These are phyloP conservation scores for Reinhardtius hippoglossoides DNA, from an alignment of 2,113 vertebrate species.

Conservation along the genomic window DNA sequence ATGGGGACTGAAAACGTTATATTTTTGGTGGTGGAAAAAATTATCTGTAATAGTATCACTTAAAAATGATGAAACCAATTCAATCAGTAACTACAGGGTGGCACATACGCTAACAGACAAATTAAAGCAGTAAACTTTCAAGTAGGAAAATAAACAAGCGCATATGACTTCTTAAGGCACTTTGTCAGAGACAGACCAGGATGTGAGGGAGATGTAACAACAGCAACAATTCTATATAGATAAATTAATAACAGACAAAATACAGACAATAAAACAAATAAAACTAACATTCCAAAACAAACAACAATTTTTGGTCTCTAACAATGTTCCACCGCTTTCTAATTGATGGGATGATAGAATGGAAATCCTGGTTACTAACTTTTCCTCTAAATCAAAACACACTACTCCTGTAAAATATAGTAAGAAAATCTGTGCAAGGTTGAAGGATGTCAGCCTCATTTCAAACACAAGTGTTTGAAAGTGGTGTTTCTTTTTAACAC, in stretches of 20 bases:
- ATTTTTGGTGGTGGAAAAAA: background rate
- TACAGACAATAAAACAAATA: slow-evolving; percentile 10
- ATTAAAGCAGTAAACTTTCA: slow-evolving; percentile 31
- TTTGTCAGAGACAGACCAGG: slow-evolving; percentile 6
- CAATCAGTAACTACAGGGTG: slow-evolving; percentile 15
- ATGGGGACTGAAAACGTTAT: background rate
- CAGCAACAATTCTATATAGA: slow-evolving; percentile 7
- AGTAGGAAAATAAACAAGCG: background rate
- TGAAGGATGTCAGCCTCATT: slow-evolving; percentile 14
- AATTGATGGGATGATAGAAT: background rate
- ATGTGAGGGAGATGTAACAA: slow-evolving; percentile 7
- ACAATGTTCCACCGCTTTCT: slow-evolving; percentile 21
- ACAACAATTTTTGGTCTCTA: slow-evolving; percentile 34
- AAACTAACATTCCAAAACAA: slow-evolving; percentile 38
- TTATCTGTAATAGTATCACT: background rate
- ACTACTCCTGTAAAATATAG: slow-evolving; percentile 17
- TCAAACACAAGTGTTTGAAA: background rate
- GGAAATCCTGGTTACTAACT: slow-evolving; percentile 1
- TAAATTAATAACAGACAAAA: slow-evolving; percentile 49
- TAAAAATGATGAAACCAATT: background rate
- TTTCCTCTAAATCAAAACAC: background rate
- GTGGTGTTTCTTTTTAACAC: slow-evolving; percentile 23
- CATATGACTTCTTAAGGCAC: slow-evolving; percentile 34
- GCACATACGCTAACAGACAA: background rate
- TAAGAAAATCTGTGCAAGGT: slow-evolving; percentile 34